Evolutionary conservation across 2,797 vertebrate genomes (phyloP).

Genomic region (Myotis daubentonii): DNA sequence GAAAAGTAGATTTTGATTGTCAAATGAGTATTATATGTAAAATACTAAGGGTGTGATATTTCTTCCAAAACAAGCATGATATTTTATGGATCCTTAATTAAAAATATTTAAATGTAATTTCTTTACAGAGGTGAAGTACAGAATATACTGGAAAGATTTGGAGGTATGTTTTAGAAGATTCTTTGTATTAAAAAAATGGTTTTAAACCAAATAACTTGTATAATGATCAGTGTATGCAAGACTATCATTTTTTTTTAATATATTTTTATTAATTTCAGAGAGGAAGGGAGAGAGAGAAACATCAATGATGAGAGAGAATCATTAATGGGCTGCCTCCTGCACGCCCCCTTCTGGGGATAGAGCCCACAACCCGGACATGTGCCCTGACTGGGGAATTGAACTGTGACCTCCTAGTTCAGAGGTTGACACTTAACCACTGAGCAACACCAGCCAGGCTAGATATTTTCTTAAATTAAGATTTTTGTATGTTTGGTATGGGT

Average conservation of each 20-base stretch:
- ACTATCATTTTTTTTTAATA: neutral
- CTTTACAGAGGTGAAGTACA: slow-evolving; percentile 92
- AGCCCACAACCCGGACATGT: no score
- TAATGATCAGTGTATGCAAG: neutral
- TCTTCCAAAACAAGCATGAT: slow-evolving; percentile 50
- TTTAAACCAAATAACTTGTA: slow-evolving; percentile 42
- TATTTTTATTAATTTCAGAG: no score
- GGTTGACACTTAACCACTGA: no score
- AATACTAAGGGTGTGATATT: slow-evolving; percentile 24
- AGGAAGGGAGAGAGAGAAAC: no score
- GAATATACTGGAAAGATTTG: slow-evolving; percentile 94
- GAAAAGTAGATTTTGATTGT: slow-evolving; percentile 17
- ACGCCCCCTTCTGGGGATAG: no score
- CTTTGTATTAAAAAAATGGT: slow-evolving; percentile 40
- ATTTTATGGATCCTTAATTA: slow-evolving; percentile 24
- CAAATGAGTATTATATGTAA: neutral
- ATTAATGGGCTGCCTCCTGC: no score
- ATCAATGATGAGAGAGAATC: no score
- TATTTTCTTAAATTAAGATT: slow-evolving; percentile 25
- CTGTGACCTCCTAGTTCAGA: no score
- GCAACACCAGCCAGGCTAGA: neutral
- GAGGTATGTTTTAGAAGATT: slow-evolving; percentile 85
- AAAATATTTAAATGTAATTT: slow-evolving; percentile 52
- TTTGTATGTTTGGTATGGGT: neutral
- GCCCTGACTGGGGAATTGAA: no score